A percentile compares a stretch with the other conserved stretches of the same genome.
These are phyloP conservation scores for Peromyscus californicus DNA, from an alignment of 2,113 vertebrate genomes.

Conservation along the genomic window DNA sequence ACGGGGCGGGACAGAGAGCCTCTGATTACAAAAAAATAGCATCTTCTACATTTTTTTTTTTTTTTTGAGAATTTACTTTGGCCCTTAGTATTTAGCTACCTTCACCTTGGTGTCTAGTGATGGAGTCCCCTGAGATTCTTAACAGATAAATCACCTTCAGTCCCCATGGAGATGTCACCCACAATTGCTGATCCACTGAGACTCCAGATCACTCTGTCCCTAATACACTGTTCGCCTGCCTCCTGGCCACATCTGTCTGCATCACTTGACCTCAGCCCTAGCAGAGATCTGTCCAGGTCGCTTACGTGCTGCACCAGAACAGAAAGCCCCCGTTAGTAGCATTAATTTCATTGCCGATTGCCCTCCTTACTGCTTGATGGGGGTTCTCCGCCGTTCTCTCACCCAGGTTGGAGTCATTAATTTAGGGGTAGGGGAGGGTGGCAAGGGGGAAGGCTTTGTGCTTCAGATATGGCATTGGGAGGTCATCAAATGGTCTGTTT, in stretches of 20 bases:
- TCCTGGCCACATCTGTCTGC: fast-evolving
- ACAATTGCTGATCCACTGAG: fast-evolving
- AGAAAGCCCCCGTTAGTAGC: background rate
- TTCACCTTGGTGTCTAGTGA: background rate
- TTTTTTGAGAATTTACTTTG: background rate
- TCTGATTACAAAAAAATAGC: no score
- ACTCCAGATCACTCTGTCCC: fast-evolving
- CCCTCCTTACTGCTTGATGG: background rate
- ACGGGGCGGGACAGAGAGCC: no score
- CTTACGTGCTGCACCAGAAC: background rate
- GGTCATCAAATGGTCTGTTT: slow-evolving; percentile 60
- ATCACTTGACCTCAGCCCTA: background rate
- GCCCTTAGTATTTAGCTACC: background rate
- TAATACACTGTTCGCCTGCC: fast-evolving
- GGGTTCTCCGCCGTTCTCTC: background rate
- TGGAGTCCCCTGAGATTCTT: background rate
- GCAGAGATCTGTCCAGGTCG: background rate
- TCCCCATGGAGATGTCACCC: background rate
- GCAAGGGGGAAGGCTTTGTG: background rate
- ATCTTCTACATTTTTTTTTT: background rate
- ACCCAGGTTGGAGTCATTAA: slow-evolving; percentile 41
- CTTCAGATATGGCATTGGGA: background rate
- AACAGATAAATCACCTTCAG: background rate
- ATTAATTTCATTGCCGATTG: background rate
- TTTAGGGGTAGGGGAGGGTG: slow-evolving; percentile 53